Base-by-base conservation (phyloP, 2,797 vertebrate genomes). In the Diplodus puntazzo region DNA sequence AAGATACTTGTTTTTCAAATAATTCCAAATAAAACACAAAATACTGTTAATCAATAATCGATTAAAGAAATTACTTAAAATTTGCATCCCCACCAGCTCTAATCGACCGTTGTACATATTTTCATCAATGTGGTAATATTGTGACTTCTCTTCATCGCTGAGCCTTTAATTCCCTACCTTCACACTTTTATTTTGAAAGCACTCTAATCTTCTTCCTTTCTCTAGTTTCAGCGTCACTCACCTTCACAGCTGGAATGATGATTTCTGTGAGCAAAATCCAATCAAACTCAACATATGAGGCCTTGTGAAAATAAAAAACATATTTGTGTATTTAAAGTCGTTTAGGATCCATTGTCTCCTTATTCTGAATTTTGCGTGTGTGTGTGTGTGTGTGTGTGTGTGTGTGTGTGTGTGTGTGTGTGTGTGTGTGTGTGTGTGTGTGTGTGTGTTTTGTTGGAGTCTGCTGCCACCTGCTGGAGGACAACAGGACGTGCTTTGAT, bases 381-480 rank as follows among this genome's bases (percentile, higher is more conserved):
- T 17, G 16, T 61, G 21, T 14, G 23, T 50, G 16, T 52, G 21
- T 66, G 27, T 55, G 53, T 68, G 70, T 52, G 27, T n/a, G 49
- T 27, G 14, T 16, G 45, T 62, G 13, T 12, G 18, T n/a, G 59
- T 59, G 45, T 23, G 59, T 60, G 46, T 27, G 45, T 18, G 3
- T 10, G 16, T 1, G 30, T 25, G 14, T 5, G 20, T 21, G 59
- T 59, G 45, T 23, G 59, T 60, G 46, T 27, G 45, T 18, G 3
- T 10, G 16, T 1, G 30, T n/a, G 14, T 5, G 20, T 21, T 75
- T 69, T 27, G 27, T 27, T 84, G 72, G 53, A 17, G 16, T 86
- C 25, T 89, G 75, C 78, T 83, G 63, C 88, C 85, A 64, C 71
- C 87, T 79, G 30, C 58, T 73, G 84, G 1, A 20, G 2, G 14